Evolutionary conservation across 2,797 vertebrate species (phyloP).

Genomic region (Helicolenus hilgendorfi): DNA sequence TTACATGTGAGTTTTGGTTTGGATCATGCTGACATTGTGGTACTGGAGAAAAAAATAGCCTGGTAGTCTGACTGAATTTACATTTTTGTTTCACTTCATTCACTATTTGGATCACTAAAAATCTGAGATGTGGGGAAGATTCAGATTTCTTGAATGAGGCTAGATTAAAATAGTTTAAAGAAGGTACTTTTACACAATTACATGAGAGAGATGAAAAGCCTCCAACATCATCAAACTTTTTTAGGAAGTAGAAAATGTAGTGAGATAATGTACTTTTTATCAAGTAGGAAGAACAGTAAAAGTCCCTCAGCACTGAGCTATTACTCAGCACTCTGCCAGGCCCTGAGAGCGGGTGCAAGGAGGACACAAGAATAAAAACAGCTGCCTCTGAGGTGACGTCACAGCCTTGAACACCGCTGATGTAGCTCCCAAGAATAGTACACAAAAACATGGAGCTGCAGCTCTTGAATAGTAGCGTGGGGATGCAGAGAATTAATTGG

Average conservation of each 20-base stretch:
- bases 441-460: constrained; percentile 54
- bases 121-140: background rate
- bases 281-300: constrained; percentile 4
- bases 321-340: constrained; percentile 77
- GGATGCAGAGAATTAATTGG: constrained; percentile 77
- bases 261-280: constrained; percentile 5
- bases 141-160: background rate
- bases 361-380: constrained; percentile 82
- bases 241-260: background rate
- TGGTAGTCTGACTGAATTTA: background rate
- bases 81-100: background rate
- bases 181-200: background rate
- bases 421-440: constrained; percentile 78
- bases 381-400: constrained; percentile 75
- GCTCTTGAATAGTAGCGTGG: constrained; percentile 42
- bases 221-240: background rate
- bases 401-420: constrained; percentile 78
- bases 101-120: background rate
- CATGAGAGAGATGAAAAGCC: background rate
- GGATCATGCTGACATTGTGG: background rate
- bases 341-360: constrained; percentile 50
- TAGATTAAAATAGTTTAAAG: background rate
- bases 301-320: constrained; percentile 50
- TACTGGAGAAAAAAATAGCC: background rate
- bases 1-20: background rate